Conservation (phyloP, 2,888 invertebrate genomes). For the Ormyrus labotus region DNA sequence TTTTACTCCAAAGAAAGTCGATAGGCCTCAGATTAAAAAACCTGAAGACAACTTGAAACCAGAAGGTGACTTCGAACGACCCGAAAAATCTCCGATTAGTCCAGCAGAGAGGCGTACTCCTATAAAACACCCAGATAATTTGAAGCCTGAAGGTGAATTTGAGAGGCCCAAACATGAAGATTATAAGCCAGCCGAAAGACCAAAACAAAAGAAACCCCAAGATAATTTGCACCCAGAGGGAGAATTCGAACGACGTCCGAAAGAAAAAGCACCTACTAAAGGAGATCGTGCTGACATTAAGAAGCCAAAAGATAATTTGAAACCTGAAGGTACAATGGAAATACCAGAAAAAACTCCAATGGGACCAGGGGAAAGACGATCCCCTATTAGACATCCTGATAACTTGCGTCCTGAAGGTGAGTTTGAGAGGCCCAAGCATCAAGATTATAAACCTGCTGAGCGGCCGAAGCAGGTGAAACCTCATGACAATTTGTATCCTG, state of each 20-base stretch:
- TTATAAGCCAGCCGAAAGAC: too few relatives aligned
- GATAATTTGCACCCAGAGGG: slow-evolving; percentile 75
- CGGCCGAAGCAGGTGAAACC: slow-evolving; percentile 59
- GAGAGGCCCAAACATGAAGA: too few relatives aligned
- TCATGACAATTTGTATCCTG: too few relatives aligned
- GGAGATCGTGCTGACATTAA: slow-evolving; percentile 77
- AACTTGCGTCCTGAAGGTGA: slow-evolving; percentile 75
- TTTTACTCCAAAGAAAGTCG: too few relatives aligned
- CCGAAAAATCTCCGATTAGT: too few relatives aligned
- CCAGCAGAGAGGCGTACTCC: too few relatives aligned
- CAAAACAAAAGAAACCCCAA: slow-evolving; percentile 58
- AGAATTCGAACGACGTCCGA: slow-evolving; percentile 77
- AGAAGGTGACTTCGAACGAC: too few relatives aligned
- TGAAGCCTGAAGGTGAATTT: too few relatives aligned
- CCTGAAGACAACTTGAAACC: too few relatives aligned
- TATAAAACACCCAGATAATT: too few relatives aligned
- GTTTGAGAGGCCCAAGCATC: slow-evolving; percentile 70
- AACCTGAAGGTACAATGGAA: slow-evolving; percentile 60
- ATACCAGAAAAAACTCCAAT: slow-evolving; percentile 73
- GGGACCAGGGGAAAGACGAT: slow-evolving; percentile 77
- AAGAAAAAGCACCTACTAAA: slow-evolving; percentile 74
- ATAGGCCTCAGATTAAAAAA: too few relatives aligned
- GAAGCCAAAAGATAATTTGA: slow-evolving; percentile 77
- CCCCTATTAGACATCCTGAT: slow-evolving; percentile 77
- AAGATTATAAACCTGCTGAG: slow-evolving; percentile 70